Evolutionary conservation across 2,797 vertebrate genomes (phyloP), one percentile per base, ranked within the genome.

Genomic region (Silurus lanzhouensis): DNA sequence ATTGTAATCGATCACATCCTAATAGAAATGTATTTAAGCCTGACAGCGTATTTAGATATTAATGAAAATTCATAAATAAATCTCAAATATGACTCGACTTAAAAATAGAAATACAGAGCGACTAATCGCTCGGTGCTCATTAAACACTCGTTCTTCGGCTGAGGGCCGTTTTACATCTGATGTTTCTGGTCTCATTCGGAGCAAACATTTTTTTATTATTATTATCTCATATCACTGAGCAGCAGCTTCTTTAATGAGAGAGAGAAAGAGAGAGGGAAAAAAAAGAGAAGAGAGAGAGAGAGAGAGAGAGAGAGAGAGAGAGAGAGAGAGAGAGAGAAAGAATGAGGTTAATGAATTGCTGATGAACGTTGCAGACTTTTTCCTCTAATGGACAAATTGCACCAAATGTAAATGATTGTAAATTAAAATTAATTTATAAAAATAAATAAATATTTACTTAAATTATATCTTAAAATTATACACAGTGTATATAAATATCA

Each of bases 141-240:
- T 38, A 38, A 58, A 77, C 15, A 20, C 57, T 60, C n/a, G 25
- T 1, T 38, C 75, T 77, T 38, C 12, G 17, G 14, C 52, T 58
- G 5, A 57, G 25, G 52, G 55, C 25, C 2, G 2, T 77, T 77
- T 58, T 60, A 31, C 17, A 13, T 60, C 75, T 76, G 19, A 75
- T 75, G 72, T 75, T 55, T 55, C 22, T 15, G n/a, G 52, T 27
- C 7, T 75, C n/a, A 55, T n/a, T n/a, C 48, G 27, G n/a, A 25
- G 48, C 25, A 55, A 2, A n/a, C n/a, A 76, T 25, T 57, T 75
- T 38, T 71, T 72, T 19, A 12, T 46, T 2, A 12, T n/a, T 8
- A 72, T 74, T 12, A 74, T 75, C 52, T 31, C 25, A 27, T 57
- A 19, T 75, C 71, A 52, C 48, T 25, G 72, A 75, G 72, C 48